phyloP scores from a whole-genome alignment of 2,113 vertebrate genomes.

The Micronycteris hirsuta region DNA sequence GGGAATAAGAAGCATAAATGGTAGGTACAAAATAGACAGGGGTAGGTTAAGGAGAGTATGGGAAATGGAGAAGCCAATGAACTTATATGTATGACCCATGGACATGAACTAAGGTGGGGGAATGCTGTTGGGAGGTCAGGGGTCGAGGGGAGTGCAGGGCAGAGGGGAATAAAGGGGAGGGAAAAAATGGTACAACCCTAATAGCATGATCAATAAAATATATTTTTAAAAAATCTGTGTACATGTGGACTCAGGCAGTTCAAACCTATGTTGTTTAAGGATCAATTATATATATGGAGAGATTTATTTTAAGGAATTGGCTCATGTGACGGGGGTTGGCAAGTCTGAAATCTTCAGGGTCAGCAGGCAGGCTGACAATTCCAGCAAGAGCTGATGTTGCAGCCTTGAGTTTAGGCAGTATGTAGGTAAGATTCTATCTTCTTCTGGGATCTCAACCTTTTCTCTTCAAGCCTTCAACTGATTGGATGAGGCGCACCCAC shows the following conservation, averaged over 20 bases:
- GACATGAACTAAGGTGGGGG: no score
- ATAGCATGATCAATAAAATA: no score
- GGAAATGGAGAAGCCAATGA: no score
- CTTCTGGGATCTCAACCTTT: neutral
- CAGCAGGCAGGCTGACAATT: neutral
- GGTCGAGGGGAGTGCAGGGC: no score
- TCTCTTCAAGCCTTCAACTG: neutral
- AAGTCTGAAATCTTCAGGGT: neutral
- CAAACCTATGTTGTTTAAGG: neutral
- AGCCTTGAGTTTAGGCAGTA: neutral
- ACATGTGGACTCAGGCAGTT: neutral
- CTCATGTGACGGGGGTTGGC: neutral
- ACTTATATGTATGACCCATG: no score
- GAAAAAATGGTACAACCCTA: no score
- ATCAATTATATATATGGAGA: neutral
- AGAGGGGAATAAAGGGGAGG: no score
- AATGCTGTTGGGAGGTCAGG: no score
- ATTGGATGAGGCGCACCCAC: neutral
- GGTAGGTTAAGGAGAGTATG: no score
- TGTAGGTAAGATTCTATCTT: neutral
- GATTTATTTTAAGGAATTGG: neutral
- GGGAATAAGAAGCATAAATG: no score
- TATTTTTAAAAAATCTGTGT: neutral
- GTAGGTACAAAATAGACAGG: no score
- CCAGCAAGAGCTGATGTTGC: neutral